Evolutionary conservation across 2,888 invertebrate genomes (phyloP).

Genomic region (Cataglyphis livida): DNA sequence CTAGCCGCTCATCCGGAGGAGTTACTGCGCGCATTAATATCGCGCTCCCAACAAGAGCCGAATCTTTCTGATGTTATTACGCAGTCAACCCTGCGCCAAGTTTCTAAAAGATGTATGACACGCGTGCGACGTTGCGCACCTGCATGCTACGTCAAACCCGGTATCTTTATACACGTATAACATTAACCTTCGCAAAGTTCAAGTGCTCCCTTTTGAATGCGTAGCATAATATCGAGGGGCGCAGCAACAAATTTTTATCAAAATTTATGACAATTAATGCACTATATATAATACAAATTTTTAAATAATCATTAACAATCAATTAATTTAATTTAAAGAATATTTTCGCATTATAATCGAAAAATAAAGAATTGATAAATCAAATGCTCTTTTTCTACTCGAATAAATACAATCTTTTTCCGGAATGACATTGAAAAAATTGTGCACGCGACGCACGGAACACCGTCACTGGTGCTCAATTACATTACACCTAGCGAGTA

Average conservation of each 20-base stretch:
- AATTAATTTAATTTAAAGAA: neutral
- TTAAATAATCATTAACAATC: neutral
- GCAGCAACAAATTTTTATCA: neutral
- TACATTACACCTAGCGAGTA: constrained; percentile 59
- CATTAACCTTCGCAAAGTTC: constrained; percentile 49
- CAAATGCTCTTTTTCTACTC: neutral
- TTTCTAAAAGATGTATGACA: constrained; percentile 64
- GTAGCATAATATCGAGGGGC: neutral
- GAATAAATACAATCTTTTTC: constrained; percentile 20
- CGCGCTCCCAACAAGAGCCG: constrained; percentile 61
- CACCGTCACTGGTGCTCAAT: constrained; percentile 53
- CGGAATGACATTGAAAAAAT: constrained; percentile 46
- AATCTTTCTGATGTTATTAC: constrained; percentile 55
- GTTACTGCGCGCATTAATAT: constrained; percentile 75
- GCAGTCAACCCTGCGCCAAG: constrained; percentile 55
- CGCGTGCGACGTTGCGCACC: constrained; percentile 51
- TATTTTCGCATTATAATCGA: neutral
- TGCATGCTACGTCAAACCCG: constrained; percentile 29
- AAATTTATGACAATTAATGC: neutral
- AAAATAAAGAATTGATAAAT: neutral
- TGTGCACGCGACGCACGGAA: constrained; percentile 56
- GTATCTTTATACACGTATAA: constrained; percentile 37
- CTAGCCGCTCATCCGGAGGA: constrained; percentile 69
- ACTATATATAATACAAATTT: neutral
- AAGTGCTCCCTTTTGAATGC: neutral